Percentiles rank a stretch among this genome's conserved stretches.
Evolutionary conservation across 2,888 invertebrate genomes (phyloP).

Genomic region (Diabrotica balteata): DNA sequence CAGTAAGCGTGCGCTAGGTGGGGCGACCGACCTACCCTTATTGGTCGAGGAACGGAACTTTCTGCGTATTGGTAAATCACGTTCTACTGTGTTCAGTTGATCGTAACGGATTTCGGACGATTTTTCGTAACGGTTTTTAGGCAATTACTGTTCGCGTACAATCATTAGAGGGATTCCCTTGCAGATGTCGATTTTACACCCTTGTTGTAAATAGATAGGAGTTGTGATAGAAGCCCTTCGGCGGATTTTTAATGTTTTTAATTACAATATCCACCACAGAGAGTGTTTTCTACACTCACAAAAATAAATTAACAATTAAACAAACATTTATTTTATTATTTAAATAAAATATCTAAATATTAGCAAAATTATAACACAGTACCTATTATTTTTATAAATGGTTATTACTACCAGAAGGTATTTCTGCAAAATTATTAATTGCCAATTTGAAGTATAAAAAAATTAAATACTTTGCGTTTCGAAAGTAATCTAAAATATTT

Average conservation of each 20-base stretch:
- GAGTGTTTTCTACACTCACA: slow-evolving; percentile 3
- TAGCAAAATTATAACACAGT: no score
- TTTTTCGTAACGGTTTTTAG: slow-evolving; percentile 48
- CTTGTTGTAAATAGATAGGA: slow-evolving; percentile 46
- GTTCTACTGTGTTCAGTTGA: slow-evolving; percentile 45
- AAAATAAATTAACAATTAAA: not conserved
- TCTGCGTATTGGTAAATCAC: slow-evolving; percentile 50
- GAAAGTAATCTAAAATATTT: no score
- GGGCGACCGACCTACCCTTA: slow-evolving; percentile 41
- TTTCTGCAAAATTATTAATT: no score
- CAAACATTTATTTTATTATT: no score
- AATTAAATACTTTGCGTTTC: no score
- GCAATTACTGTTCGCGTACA: slow-evolving; percentile 46
- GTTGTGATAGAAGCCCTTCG: slow-evolving; percentile 45
- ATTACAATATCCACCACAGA: slow-evolving; percentile 33
- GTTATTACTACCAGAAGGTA: no score
- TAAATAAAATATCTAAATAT: no score
- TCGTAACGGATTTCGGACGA: slow-evolving; percentile 51
- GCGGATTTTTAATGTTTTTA: slow-evolving; percentile 44
- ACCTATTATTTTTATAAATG: no score
- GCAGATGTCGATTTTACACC: slow-evolving; percentile 53
- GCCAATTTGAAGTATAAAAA: no score
- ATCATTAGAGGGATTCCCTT: slow-evolving; percentile 53
- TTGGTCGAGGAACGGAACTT: slow-evolving; percentile 45
- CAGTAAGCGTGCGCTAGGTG: slow-evolving; percentile 54